A percentile compares a stretch with the other conserved stretches of the same genome.
Evolutionary conservation across 2,888 invertebrate genomes (phyloP).

Genomic region (Apocheima hispidaria): DNA sequence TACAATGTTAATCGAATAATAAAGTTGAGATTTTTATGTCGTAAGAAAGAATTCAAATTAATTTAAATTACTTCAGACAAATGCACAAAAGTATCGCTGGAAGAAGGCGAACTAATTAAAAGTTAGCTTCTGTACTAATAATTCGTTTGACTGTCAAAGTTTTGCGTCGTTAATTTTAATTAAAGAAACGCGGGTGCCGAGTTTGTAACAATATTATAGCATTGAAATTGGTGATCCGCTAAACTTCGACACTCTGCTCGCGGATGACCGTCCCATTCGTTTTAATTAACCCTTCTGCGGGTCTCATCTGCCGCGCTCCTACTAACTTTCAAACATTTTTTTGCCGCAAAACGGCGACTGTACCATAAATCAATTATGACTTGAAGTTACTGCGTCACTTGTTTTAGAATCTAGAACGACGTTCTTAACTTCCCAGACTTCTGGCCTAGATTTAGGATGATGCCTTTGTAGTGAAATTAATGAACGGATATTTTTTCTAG

Average conservation of each 20-base stretch:
- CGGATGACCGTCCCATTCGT: conserved; percentile 82
- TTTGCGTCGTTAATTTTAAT: conserved; percentile 86
- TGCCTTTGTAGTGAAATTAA: conserved; percentile 29
- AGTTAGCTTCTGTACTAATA: conserved; percentile 85
- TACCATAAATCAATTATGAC: conserved; percentile 57
- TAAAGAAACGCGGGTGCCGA: conserved; percentile 82
- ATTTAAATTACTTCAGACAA: conserved; percentile 78
- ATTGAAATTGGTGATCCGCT: conserved; percentile 85
- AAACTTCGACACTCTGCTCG: conserved; percentile 82
- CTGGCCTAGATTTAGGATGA: conserved; percentile 22
- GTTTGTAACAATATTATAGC: conserved; percentile 85
- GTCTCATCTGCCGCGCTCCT: conserved; percentile 70
- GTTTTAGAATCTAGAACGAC: conserved; percentile 42
- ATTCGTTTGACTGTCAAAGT: conserved; percentile 86
- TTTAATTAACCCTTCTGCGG: conserved; percentile 82
- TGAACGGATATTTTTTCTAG: conserved; percentile 35
- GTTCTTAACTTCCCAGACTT: conserved; percentile 34
- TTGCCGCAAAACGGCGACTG: conserved; percentile 54
- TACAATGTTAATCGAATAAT: conserved; percentile 48
- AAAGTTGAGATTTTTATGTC: conserved; percentile 52
- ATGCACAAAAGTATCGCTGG: conserved; percentile 82
- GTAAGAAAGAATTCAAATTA: conserved; percentile 75
- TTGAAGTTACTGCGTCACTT: conserved; percentile 43
- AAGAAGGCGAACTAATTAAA: conserved; percentile 84
- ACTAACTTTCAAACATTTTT: conserved; percentile 69